Evolutionary conservation across 2,797 vertebrate genomes (phyloP).

Genomic region (Phataginus tetradactyla): DNA sequence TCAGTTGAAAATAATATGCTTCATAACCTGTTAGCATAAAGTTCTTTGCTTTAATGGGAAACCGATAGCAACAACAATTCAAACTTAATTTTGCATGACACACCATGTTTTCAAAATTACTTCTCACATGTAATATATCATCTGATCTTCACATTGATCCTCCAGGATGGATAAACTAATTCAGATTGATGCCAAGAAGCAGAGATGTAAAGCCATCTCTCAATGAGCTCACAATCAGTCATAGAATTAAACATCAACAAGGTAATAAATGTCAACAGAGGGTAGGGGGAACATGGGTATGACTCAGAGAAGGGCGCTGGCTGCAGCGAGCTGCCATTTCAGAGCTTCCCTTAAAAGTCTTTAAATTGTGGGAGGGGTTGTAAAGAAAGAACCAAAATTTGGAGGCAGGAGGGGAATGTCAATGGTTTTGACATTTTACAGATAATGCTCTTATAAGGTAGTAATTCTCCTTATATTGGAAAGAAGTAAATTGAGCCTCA

Average conservation of each 20-base stretch:
- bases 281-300: neutral
- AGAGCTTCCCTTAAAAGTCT: neutral
- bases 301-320: too few relatives aligned
- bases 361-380: neutral
- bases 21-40: too few relatives aligned
- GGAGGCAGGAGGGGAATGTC: neutral
- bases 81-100: neutral
- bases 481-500: neutral
- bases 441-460: neutral
- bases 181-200: neutral
- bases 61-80: neutral
- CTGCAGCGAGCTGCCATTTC: neutral
- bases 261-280: neutral
- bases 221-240: neutral
- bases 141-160: neutral
- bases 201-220: neutral
- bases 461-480: neutral
- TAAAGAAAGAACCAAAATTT: neutral
- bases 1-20: neutral
- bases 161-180: neutral
- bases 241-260: neutral
- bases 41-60: neutral
- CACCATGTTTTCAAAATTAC: slow-evolving; percentile 4
- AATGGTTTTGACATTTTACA: neutral
- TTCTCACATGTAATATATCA: slow-evolving; percentile 4